Base-by-base conservation (phyloP, 2,113 vertebrate genomes). In the Varanus komodoensis region DNA sequence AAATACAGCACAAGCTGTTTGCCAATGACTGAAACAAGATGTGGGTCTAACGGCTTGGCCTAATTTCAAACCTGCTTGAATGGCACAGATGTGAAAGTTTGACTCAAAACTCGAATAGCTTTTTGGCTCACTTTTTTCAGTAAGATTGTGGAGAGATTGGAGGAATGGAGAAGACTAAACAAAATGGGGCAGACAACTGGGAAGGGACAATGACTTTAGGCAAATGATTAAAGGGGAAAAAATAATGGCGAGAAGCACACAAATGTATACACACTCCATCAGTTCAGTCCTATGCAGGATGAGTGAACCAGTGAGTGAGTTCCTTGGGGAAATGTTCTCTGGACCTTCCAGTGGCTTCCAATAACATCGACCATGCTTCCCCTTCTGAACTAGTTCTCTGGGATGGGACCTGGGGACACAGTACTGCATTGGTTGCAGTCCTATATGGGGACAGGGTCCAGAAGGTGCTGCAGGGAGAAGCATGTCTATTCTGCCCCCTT, bases 81-180 rank as follows among this genome's bases (percentile, higher is more conserved):
- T 94, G 73, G 85, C 91, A 87, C 82, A 91, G 82, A 91, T 95
- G 94, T 95, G 94, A 96, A 95, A 96, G 94, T 95, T 96, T 94
- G 93, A 84, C 89, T 91, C 92, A 85, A 69, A 78, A 61, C 75
- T 79, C 88, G 78, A 93, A 93, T 92, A 77, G 87, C 90, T 94
- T 75, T 83, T 94, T 73, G 85, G 87, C 93, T 96, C 94, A 90
- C 94, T 94, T 96, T 94, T 87, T 38, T n/a, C 92, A 92, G 86
- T 95, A 94, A 96, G 94, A 79, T 85, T 95, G 89, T 74, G 54
- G 92, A 64, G 61, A 64, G 93, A 92, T 92, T 95, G 92, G 93
- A 67, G 52, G 93, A 93, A 85, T 92, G 90, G 7, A 81, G 8
- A 54, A 74, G 1, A 84, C 23, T 77, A 75, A 77, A 92, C 29